These are phyloP conservation scores for Cydia fagiglandana DNA, from an alignment of 1,140 invertebrate genomes.

Conservation along the genomic window DNA sequence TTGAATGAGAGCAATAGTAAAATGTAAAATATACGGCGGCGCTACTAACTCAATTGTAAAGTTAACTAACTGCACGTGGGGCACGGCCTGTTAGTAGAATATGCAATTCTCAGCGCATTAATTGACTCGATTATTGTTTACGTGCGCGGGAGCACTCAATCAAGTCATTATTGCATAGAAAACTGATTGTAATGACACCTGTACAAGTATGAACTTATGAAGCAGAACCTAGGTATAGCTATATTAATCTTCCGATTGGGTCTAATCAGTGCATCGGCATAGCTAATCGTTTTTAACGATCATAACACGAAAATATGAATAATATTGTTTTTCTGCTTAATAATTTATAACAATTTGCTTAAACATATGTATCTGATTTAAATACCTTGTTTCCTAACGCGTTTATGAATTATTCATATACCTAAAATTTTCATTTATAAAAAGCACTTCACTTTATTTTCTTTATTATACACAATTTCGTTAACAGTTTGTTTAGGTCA, in stretches of 20 bases:
- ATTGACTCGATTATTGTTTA: slow-evolving; percentile 22
- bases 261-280: not conserved
- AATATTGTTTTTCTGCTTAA: not conserved
- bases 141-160: not conserved
- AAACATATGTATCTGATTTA: slow-evolving; percentile 12
- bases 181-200: not conserved
- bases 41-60: slow-evolving; percentile 6
- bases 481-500: not conserved
- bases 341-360: not conserved
- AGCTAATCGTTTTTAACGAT: not conserved
- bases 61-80: not conserved
- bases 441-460: not conserved
- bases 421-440: not conserved
- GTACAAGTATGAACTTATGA: not conserved
- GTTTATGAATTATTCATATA: not conserved
- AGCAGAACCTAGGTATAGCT: not conserved
- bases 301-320: not conserved
- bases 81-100: slow-evolving; percentile 5
- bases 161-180: not conserved
- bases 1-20: slow-evolving; percentile 21
- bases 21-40: slow-evolving; percentile 20
- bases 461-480: not conserved
- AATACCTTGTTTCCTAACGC: not conserved
- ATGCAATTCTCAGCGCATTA: slow-evolving; percentile 16
- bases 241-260: not conserved